Evolutionary conservation across 2,888 invertebrate species (phyloP).

Genomic region (Diachrysia chrysitis): DNA sequence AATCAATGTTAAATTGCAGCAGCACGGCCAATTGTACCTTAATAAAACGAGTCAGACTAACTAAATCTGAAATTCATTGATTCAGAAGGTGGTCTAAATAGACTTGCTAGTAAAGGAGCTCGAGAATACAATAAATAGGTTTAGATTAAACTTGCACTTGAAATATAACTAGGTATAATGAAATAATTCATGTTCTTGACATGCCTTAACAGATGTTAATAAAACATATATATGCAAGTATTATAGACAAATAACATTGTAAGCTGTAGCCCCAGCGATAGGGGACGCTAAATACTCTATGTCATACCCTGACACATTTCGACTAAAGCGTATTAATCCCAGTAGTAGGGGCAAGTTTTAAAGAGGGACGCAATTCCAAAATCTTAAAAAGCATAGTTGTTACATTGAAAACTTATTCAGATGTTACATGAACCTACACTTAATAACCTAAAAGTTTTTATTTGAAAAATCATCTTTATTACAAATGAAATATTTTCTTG

Average conservation of each 20-base stretch:
- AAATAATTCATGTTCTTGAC: too few species aligned
- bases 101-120: constrained; percentile 17
- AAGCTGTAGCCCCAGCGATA: not conserved
- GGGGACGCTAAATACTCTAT: not conserved
- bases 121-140: not conserved
- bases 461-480: too few species aligned
- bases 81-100: constrained; percentile 25
- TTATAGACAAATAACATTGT: constrained; percentile 2
- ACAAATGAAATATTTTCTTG: too few species aligned
- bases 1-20: constrained; percentile 57
- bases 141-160: not conserved
- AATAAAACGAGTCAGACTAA: constrained; percentile 53
- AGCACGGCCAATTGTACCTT: constrained; percentile 55
- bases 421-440: too few species aligned
- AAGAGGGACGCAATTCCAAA: not conserved
- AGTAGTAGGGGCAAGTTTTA: not conserved
- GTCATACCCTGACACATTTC: not conserved
- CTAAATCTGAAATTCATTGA: constrained; percentile 64
- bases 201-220: not conserved
- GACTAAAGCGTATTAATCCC: not conserved
- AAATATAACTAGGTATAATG: not conserved
- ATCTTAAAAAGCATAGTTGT: not conserved
- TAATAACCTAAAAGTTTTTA: too few species aligned
- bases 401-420: not conserved
- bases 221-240: not conserved